Base-by-base conservation (phyloP, 92 coral and sea anemone species). In the Hydrozoanthus gracilis region DNA sequence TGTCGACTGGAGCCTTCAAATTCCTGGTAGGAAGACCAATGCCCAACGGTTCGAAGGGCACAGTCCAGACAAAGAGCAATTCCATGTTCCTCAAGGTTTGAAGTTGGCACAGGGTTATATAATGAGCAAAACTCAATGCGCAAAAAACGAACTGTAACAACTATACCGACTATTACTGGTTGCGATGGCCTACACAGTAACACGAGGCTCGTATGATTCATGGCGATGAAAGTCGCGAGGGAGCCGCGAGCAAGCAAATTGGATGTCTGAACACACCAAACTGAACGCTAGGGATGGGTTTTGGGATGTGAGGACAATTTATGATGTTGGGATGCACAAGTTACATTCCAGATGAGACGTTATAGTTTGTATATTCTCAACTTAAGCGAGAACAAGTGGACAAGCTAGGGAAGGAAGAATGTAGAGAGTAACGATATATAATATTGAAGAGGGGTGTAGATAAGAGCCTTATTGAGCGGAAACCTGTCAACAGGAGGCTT, bases 371-470 rank as follows among this genome's bases (percentile, higher is more conserved):
- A 89, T n/a, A 51, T 89, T 9, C 79, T 86, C 15, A 86, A 86
- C 35, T 48, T 89, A 14, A 89, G 88, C 44, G 86, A 89, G 50
- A 72, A 86, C 82, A 84, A 82, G 15, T 89, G 89, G 92, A 89
- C 82, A 70, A 89, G 89, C 82, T 56, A 89, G 89, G 51, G 20
- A 75, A 49, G 80, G 91, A 27, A 74, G 78, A 62, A 20, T 83
- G 27, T 44, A 14, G 47, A 74, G 78, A 11, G n/a, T 14, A 58
- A 16, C 64, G 15, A 2, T 27, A 27, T 27, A 58, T 58, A 14
- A 58, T 58, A 58, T 58, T 58, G 17, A 58, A 58, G 15, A 62
- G 9, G 15, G 64, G 64, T 58, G 15, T 58, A 58, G 64, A 58
- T 27, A 16, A 16, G 39, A 65, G 71, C 35, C 16, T 65, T 16